phyloP scores from a whole-genome alignment of 1,140 invertebrate species.

The Agrypnia vestita region DNA sequence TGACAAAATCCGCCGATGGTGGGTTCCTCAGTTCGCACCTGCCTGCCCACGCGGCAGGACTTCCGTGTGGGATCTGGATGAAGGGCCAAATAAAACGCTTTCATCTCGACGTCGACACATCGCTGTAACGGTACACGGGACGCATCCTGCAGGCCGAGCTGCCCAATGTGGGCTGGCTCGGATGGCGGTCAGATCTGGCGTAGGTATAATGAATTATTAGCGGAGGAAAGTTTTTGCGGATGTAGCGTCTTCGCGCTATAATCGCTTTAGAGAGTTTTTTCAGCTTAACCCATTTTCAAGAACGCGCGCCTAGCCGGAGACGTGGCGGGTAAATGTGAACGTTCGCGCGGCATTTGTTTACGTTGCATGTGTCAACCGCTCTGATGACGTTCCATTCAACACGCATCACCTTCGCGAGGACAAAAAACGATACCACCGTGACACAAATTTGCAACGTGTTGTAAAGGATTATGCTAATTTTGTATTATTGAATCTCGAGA shows the following conservation, averaged over 20 bases:
- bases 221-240: slow-evolving; percentile 32
- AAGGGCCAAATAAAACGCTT: neutral
- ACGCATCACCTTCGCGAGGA: neutral
- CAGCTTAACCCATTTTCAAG: slow-evolving; percentile 22
- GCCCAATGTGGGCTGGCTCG: neutral
- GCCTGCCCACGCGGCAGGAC: slow-evolving; percentile 3
- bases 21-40: slow-evolving; percentile 7
- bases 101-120: neutral
- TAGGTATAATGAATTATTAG: too few relatives aligned
- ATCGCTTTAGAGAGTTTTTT: slow-evolving; percentile 2
- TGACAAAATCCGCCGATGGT: too few relatives aligned
- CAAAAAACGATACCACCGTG: neutral
- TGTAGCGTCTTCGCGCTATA: slow-evolving; percentile 6
- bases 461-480: neutral
- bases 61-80: slow-evolving; percentile 34
- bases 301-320: neutral
- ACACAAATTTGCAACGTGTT: neutral
- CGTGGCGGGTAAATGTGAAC: slow-evolving; percentile 16
- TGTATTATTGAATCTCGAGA: neutral
- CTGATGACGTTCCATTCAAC: too few relatives aligned
- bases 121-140: neutral
- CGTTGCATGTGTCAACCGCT: too few relatives aligned
- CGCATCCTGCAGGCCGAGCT: neutral
- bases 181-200: neutral
- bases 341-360: neutral